Base-by-base conservation (phyloP, 2,113 vertebrate genomes). In the Sphyrna mokarran region DNA sequence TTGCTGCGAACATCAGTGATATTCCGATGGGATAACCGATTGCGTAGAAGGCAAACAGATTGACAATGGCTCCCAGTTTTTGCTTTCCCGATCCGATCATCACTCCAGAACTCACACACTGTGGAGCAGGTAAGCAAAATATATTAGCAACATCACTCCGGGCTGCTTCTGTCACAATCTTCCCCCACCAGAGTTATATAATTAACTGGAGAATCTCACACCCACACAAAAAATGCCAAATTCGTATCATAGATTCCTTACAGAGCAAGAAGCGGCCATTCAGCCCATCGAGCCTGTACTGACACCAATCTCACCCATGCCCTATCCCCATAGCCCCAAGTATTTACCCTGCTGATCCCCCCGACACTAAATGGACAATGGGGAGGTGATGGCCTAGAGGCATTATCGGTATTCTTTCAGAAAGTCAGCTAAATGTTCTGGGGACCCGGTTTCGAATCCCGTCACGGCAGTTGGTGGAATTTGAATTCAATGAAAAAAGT, bases 11-110 rank as follows among this genome's bases (percentile, higher is more conserved):
- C 96, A 98, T 98, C 95, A 99, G 96, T 95, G 97, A 97, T 0
- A 97, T 85, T 48, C 96, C 96, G 86, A 98, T 89, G 1, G 98
- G 97, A 95, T 98, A 97, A 22, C 98, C 98, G 2, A 98, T 96
- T 9, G 96, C 95, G 0, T 99, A 99, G 96, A 98, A 99, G 95
- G 97, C 96, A 23, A 98, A 2, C 0, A 98, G 96, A 0, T 99
- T 98, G 78, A 97, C 97, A 86, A 98, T 96, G 63, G 98, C 99
- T 1, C 98, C 98, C 0, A 99, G 98, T 96, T 98, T 98, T 97
- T 99, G 98, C 97, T 97, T 98, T 43, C 99, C 98, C 0, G 97
- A 96, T 8, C 98, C 98, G 96, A 98, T 96, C 89, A 99, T 97
- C 96, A 99, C 97, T 68, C 98, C 98, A 0, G 96, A 96, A 40